These are phyloP conservation scores for Agonopterix heracliana DNA, from an alignment of 2,888 invertebrate species.

Conservation along the genomic window DNA sequence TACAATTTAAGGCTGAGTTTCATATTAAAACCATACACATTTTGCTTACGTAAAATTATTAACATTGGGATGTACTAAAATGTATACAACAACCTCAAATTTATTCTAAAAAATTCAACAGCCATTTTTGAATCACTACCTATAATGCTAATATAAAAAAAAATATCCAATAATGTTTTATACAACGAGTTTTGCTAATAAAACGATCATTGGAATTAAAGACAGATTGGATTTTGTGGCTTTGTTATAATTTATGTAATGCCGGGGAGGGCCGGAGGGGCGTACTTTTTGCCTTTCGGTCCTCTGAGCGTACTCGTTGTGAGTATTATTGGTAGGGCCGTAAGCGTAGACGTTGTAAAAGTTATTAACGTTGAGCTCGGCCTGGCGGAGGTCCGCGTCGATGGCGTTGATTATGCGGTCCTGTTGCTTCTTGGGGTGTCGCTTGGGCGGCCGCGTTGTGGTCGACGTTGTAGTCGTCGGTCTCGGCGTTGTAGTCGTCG, in stretches of 20 bases:
- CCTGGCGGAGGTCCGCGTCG: slow-evolving; percentile 51
- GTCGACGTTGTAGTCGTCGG: slow-evolving; percentile 42
- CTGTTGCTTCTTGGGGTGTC: slow-evolving; percentile 57
- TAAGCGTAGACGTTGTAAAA: slow-evolving; percentile 50
- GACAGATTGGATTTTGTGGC: slow-evolving; percentile 13
- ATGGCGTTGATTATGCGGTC: slow-evolving; percentile 45
- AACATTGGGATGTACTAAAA: not conserved
- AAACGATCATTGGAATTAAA: slow-evolving; percentile 5
- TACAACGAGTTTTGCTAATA: slow-evolving; percentile 26
- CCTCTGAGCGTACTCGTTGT: slow-evolving; percentile 59
- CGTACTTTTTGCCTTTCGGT: slow-evolving; percentile 62
- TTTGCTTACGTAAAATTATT: slow-evolving; percentile 16
- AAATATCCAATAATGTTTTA: slow-evolving; percentile 20
- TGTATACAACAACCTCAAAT: slow-evolving; percentile 61
- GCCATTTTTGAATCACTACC: slow-evolving; percentile 69
- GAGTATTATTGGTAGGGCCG: slow-evolving; percentile 42
- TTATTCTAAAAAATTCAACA: slow-evolving; percentile 65
- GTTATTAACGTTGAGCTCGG: slow-evolving; percentile 53
- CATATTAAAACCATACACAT: slow-evolving; percentile 24
- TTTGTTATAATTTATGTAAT: slow-evolving; percentile 49
- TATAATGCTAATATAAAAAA: slow-evolving; percentile 28
- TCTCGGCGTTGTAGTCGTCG: slow-evolving; percentile 49
- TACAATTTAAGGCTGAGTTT: slow-evolving; percentile 47
- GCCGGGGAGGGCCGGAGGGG: slow-evolving; percentile 59
- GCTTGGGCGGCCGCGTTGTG: slow-evolving; percentile 55